Conservation (phyloP, 1,140 invertebrate species). For the Chironomus tepperi region DNA sequence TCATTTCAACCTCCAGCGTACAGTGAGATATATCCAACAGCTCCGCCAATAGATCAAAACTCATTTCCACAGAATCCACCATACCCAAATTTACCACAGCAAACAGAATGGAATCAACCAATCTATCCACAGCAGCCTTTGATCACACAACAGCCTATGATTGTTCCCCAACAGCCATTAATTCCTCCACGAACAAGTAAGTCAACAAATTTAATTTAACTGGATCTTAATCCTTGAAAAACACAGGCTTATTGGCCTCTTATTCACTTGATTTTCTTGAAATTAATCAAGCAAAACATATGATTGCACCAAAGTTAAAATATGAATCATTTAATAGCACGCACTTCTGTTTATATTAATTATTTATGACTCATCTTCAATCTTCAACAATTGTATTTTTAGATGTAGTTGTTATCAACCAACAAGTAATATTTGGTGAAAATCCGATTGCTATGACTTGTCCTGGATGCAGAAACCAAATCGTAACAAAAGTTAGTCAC, state of each 20-base stretch:
- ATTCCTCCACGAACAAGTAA: neutral
- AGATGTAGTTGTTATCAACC: neutral
- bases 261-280: too few species aligned
- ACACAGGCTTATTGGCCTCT: too few species aligned
- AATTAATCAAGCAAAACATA: too few species aligned
- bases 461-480: neutral
- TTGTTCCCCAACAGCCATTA: neutral
- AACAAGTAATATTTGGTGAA: neutral
- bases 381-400: neutral
- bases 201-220: neutral
- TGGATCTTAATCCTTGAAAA: neutral
- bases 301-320: neutral
- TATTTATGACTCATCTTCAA: too few species aligned
- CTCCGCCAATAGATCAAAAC: neutral
- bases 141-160: neutral
- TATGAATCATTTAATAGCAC: too few species aligned
- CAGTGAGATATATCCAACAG: neutral
- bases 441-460: neutral
- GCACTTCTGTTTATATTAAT: too few species aligned
- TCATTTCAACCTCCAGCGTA: neutral
- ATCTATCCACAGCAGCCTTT: neutral
- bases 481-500: neutral
- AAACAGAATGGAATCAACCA: neutral
- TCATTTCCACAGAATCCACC: neutral
- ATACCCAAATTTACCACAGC: neutral